A percentile compares a stretch with the other conserved stretches of the same genome.
Conservation (phyloP, 2,888 invertebrate species). For the Tortrix viridana region DNA sequence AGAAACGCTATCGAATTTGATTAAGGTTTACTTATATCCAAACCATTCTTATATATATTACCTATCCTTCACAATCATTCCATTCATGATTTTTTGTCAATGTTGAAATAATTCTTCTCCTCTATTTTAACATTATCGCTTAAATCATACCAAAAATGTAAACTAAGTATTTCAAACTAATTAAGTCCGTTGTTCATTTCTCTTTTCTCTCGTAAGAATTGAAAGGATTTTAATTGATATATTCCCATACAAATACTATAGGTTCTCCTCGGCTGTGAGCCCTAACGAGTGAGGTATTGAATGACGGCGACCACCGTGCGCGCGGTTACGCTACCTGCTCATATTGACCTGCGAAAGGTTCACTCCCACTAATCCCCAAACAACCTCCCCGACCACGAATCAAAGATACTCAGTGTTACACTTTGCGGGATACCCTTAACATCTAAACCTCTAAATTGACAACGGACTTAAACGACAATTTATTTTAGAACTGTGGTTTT, state of each 20-base stretch:
- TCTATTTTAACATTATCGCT: too few species aligned
- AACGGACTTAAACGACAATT: conserved; percentile 4
- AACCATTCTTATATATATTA: too few species aligned
- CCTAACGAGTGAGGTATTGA: conserved; percentile 49
- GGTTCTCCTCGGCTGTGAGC: conserved; percentile 33
- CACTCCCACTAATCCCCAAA: conserved; percentile 65
- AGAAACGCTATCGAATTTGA: conserved; percentile 25
- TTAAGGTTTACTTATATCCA: not conserved
- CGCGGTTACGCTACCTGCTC: conserved; percentile 67
- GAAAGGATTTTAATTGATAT: conserved; percentile 1
- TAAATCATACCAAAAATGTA: too few species aligned
- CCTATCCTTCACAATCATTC: too few species aligned
- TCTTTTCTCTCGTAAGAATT: not conserved
- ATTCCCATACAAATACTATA: conserved; percentile 20
- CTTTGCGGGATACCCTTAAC: conserved; percentile 34
- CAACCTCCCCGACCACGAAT: conserved; percentile 68
- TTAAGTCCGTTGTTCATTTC: too few species aligned
- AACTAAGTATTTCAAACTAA: too few species aligned
- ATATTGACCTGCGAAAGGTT: conserved; percentile 70
- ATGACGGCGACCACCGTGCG: conserved; percentile 51
- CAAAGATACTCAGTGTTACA: conserved; percentile 59
- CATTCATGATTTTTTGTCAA: not conserved
- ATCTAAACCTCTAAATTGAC: conserved; percentile 13
- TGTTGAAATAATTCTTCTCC: not conserved
- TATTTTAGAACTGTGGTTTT: conserved; percentile 2